A percentile compares a stretch with the other conserved stretches of the same genome.
phyloP scores from a whole-genome alignment of 2,888 invertebrate genomes.

The Trachelus tabidus region DNA sequence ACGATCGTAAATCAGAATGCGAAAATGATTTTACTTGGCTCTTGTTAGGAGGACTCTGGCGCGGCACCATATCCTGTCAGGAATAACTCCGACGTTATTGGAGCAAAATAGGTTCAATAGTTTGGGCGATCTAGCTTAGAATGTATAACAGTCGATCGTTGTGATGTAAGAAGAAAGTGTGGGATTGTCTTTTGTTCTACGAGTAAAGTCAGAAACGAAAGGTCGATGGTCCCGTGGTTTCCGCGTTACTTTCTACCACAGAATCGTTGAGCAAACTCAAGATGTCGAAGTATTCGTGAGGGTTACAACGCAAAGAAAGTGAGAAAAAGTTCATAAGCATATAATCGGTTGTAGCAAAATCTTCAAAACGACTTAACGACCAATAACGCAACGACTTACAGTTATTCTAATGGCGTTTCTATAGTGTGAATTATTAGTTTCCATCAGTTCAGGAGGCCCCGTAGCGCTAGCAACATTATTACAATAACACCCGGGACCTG shows the following conservation, averaged over 20 bases:
- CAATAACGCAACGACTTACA: conserved; percentile 6
- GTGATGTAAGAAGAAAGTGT: neutral
- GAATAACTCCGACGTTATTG: neutral
- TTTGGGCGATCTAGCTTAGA: neutral
- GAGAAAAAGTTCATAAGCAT: neutral
- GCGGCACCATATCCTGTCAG: neutral
- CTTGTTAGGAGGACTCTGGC: neutral
- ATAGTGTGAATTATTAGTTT: conserved; percentile 46
- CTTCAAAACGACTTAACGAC: neutral
- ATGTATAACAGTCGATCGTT: neutral
- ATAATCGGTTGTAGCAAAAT: conserved; percentile 8
- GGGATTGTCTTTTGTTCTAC: neutral
- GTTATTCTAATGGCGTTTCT: conserved; percentile 22
- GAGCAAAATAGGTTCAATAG: neutral
- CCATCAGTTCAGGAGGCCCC: conserved; percentile 28
- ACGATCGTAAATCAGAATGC: neutral
- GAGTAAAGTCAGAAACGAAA: neutral
- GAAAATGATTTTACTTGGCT: neutral
- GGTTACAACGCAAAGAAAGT: conserved; percentile 7
- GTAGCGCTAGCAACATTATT: conserved; percentile 45
- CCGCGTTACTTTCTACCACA: neutral
- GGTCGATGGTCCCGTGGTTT: neutral
- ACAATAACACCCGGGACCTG: conserved; percentile 48
- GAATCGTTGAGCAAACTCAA: neutral
- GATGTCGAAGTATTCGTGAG: conserved; percentile 1